These are phyloP conservation scores for Hippocampus mohnikei DNA, from an alignment of 2,113 vertebrate genomes.

Conservation along the genomic window DNA sequence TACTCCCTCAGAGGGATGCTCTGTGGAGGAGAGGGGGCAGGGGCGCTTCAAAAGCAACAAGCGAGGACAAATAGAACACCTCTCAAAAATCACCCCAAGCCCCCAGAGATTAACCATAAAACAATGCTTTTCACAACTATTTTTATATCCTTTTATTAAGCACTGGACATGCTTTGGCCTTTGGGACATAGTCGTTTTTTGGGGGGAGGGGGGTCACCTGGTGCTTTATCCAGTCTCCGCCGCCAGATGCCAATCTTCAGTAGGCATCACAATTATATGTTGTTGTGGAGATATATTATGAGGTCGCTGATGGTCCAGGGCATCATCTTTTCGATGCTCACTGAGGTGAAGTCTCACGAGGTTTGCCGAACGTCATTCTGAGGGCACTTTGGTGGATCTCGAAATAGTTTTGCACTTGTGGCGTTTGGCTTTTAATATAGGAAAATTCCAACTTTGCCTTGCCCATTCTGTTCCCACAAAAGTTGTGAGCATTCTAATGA, in stretches of 20 bases:
- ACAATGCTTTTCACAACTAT: not conserved
- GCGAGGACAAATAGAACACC: slow-evolving; percentile 14
- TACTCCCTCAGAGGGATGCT: slow-evolving; percentile 10
- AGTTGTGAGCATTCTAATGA: not conserved
- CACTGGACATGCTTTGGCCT: not conserved
- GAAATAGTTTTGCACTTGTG: too few species aligned
- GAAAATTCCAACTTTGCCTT: too few species aligned
- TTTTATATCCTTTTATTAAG: not conserved
- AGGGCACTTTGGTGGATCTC: too few species aligned
- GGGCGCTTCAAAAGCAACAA: slow-evolving; percentile 30
- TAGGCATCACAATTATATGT: not conserved
- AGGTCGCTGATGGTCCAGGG: not conserved
- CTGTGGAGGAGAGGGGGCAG: not conserved
- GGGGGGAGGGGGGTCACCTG: too few species aligned
- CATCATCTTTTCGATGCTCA: too few species aligned
- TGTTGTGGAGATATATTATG: not conserved
- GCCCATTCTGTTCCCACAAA: not conserved
- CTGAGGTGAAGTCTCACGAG: too few species aligned
- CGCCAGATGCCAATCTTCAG: too few species aligned
- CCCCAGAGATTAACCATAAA: not conserved
- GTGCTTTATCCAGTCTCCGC: not conserved
- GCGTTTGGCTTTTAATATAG: too few species aligned
- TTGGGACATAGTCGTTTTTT: not conserved
- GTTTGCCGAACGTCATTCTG: too few species aligned
- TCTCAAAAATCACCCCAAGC: slow-evolving; percentile 12